phyloP scores from a whole-genome alignment of 2,888 invertebrate genomes.

The Rhingia campestris region DNA sequence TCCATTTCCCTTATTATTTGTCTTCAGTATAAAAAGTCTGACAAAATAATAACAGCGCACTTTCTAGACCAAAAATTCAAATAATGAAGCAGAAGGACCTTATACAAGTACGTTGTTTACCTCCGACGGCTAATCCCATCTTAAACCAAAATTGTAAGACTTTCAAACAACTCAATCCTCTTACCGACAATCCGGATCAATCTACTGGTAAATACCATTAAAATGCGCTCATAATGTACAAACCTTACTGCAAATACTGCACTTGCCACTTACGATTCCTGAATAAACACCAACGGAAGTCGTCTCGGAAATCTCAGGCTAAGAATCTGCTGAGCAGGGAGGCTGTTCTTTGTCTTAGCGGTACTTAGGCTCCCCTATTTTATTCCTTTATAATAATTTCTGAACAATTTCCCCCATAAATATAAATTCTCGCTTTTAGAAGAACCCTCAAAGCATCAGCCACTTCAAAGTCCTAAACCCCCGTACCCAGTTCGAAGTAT shows the following conservation, averaged over 20 bases:
- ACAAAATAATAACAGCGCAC: too few species aligned
- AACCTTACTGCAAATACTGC: background rate
- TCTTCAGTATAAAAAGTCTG: too few species aligned
- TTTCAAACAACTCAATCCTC: too few species aligned
- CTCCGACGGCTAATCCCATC: too few species aligned
- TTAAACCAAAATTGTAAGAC: too few species aligned
- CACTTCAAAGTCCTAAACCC: slow-evolving; percentile 30
- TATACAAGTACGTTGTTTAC: too few species aligned
- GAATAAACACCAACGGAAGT: slow-evolving; percentile 8
- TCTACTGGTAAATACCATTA: background rate
- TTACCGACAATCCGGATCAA: too few species aligned
- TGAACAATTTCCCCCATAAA: slow-evolving; percentile 24
- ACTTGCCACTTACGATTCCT: background rate
- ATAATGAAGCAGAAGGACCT: too few species aligned
- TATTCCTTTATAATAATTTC: slow-evolving; percentile 37
- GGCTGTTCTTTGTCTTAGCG: slow-evolving; percentile 6
- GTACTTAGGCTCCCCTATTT: slow-evolving; percentile 29
- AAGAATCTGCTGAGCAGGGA: slow-evolving; percentile 3
- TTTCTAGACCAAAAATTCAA: too few species aligned
- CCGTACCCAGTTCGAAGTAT: slow-evolving; percentile 19
- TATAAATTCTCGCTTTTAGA: slow-evolving; percentile 16
- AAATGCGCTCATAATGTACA: background rate
- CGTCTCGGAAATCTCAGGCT: background rate
- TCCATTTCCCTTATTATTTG: too few species aligned
- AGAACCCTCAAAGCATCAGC: slow-evolving; percentile 35